phyloP scores from a whole-genome alignment of 2,888 invertebrate genomes.

The Stenodema calcarata region DNA sequence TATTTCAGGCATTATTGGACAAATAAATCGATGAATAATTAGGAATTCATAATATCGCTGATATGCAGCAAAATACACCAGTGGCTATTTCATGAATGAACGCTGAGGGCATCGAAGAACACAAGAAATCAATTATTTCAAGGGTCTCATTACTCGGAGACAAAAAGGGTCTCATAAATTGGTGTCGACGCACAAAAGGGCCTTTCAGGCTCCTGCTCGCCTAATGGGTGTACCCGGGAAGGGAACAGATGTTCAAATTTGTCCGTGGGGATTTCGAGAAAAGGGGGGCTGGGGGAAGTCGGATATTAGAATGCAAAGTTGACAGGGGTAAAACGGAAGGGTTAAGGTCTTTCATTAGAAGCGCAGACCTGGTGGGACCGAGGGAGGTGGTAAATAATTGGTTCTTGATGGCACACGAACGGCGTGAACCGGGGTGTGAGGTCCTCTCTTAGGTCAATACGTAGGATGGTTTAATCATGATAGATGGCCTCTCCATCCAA shows the following conservation, averaged over 20 bases:
- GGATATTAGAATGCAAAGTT: constrained; percentile 47
- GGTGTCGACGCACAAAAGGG: constrained; percentile 29
- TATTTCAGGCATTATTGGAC: no score
- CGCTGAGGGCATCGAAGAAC: not conserved
- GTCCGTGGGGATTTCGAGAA: constrained; percentile 7
- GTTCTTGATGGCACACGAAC: constrained; percentile 8
- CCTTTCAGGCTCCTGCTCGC: constrained; percentile 9
- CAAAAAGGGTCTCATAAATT: constrained; percentile 27
- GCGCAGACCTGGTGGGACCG: not conserved
- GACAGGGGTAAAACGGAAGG: constrained; percentile 43
- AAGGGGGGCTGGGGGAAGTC: not conserved
- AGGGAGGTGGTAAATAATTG: constrained; percentile 36
- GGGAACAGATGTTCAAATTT: constrained; percentile 47
- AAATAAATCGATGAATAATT: no score
- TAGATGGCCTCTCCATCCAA: constrained; percentile 5
- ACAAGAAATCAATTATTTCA: constrained; percentile 5
- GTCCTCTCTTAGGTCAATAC: constrained; percentile 31
- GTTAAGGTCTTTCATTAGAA: constrained; percentile 48
- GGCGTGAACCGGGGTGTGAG: not conserved
- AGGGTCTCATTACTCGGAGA: constrained; percentile 24
- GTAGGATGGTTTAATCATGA: constrained; percentile 43
- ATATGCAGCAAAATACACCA: no score
- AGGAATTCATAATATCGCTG: no score
- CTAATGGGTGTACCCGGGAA: constrained; percentile 34
- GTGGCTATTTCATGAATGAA: not conserved